Evolutionary conservation across 2,113 vertebrate genomes (phyloP), one percentile per base, ranked within the genome.

Genomic region (Tetraodon nigroviridis): DNA sequence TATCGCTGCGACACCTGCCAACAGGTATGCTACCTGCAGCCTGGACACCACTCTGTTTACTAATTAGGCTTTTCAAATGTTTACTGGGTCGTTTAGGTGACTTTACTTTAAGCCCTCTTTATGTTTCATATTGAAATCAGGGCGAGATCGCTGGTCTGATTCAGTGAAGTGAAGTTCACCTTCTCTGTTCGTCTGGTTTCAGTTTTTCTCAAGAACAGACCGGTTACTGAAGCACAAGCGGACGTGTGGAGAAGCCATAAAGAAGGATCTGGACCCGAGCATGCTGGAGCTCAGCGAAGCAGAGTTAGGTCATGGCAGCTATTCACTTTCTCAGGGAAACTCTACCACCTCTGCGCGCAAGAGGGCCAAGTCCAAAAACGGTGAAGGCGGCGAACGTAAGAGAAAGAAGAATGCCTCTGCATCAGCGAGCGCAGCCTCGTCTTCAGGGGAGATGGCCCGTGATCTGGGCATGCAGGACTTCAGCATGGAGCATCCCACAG

Each of bases 171-270:
- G 1, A 37, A 3, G 12, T 12, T 8, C 2, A 2, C 4, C 10
- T 37, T 46, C 11, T 8, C 12, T 6, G 65, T 29, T 64, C 1
- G 32, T 54, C 5, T 8, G 17, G 47, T 44, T 40, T 13, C 55
- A 99, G 97, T 96, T 94, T 92, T 99, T 98, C 88, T 99, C 97
- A 40, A 93, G 97, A 90, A 99, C 97, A 61, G 97, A 99, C 87
- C 91, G 95, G 88, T 93, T 99, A 88, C 88, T 98, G 91, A 99
- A 99, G 92, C 97, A 99, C 96, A 96, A 96, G 89, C 92, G 97
- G 90, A 99, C 95, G 3, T 99, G 97, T 81, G 95, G 93, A 84
- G 96, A 99, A 93, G 93, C 94, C 93, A 93, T 95, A 91, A 94
- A 92, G 83, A 98, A 96, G 89, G 92, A 92, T 84, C 89, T 94